Evolutionary conservation across 2,888 invertebrate species (phyloP).

Genomic region (Agrotis segetum): DNA sequence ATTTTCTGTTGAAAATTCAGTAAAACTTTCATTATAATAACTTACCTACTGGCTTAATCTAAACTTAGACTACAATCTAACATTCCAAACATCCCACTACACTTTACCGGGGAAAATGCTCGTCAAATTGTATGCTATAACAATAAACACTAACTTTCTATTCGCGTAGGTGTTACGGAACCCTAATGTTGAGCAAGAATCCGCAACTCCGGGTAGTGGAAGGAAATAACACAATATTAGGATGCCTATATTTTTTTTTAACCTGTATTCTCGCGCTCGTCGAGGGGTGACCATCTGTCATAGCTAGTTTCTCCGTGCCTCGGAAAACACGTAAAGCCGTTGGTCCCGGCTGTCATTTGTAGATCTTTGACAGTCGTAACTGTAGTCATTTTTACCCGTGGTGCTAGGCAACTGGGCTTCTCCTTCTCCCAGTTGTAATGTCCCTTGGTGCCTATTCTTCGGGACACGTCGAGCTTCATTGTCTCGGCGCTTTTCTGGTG

Average conservation of each 20-base stretch:
- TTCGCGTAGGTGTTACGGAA: conserved; percentile 30
- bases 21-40: background rate
- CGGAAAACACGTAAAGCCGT: no score
- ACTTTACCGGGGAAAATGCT: conserved; percentile 20
- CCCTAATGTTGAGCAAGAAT: conserved; percentile 32
- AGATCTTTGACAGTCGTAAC: no score
- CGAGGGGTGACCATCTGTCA: no score
- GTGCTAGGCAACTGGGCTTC: no score
- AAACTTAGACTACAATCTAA: conserved; percentile 5
- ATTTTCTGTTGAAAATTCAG: background rate
- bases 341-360: no score
- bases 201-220: background rate
- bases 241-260: background rate
- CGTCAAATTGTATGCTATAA: conserved; percentile 17
- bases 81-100: conserved; percentile 18
- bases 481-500: no score
- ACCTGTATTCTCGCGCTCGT: no score
- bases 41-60: background rate
- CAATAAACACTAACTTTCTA: conserved; percentile 48
- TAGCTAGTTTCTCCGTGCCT: no score
- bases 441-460: no score
- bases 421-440: no score
- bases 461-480: no score
- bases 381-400: no score
- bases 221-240: background rate